These are phyloP conservation scores for Scalopus aquaticus DNA, from an alignment of 2,113 vertebrate genomes.

Conservation along the genomic window DNA sequence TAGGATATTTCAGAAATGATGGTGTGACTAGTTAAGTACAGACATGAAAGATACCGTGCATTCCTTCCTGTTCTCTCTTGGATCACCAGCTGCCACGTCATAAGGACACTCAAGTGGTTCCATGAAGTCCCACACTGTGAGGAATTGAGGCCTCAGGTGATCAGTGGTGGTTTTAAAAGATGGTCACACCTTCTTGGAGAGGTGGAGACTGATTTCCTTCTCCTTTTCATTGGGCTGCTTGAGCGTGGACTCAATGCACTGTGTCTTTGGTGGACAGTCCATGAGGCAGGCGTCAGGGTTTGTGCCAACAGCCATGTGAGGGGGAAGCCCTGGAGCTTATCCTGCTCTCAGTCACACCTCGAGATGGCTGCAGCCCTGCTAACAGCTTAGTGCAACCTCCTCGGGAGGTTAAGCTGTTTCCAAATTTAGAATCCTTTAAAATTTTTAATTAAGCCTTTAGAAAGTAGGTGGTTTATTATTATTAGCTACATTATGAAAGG, in stretches of 20 bases:
- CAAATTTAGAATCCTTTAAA: neutral
- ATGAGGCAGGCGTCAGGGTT: neutral
- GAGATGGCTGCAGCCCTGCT: neutral
- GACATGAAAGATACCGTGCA: neutral
- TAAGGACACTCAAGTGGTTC: neutral
- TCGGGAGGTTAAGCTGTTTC: neutral
- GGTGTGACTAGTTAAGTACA: neutral
- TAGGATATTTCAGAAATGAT: neutral
- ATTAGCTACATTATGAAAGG: neutral
- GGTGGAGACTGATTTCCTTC: neutral
- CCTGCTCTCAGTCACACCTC: neutral
- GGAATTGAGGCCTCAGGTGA: neutral
- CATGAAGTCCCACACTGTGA: neutral
- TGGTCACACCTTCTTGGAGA: neutral
- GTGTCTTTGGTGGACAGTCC: neutral
- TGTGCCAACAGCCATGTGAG: neutral
- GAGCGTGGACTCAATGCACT: neutral
- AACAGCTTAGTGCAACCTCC: neutral
- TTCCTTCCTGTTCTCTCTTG: neutral
- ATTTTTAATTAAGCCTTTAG: neutral
- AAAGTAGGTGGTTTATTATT: neutral
- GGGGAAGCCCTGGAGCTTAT: neutral
- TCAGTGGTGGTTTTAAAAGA: neutral
- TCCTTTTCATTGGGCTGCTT: neutral
- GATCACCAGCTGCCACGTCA: neutral